Conservation (phyloP, 2,113 vertebrate species). For the Podocnemis expansa region DNA sequence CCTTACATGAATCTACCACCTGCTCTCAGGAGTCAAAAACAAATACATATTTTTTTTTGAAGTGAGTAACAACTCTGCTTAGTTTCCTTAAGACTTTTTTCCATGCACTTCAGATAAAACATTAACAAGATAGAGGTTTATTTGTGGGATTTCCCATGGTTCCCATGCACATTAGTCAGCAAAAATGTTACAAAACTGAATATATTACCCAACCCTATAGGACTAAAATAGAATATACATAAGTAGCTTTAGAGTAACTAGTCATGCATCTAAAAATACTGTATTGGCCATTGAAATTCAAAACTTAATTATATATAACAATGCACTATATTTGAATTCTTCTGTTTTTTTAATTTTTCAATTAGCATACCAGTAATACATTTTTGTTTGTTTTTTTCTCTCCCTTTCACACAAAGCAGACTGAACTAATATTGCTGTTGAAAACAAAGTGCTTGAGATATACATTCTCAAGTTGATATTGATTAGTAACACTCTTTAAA, state of each 20-base stretch:
- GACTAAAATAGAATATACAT: accelerated
- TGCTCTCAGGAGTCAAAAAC: background rate
- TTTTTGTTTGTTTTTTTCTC: too few species aligned
- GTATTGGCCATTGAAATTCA: background rate
- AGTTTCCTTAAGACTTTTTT: background rate
- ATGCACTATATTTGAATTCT: background rate
- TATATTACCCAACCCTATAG: background rate
- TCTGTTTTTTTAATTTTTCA: background rate
- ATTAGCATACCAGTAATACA: background rate
- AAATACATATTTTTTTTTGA: background rate
- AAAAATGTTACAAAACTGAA: background rate
- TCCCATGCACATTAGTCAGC: background rate
- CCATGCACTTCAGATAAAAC: background rate
- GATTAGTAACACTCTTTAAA: background rate
- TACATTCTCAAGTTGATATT: background rate
- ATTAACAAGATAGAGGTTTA: background rate
- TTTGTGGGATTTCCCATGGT: background rate
- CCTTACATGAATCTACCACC: background rate
- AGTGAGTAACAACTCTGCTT: background rate
- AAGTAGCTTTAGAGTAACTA: background rate
- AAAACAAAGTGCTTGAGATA: background rate
- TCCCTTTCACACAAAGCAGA: background rate
- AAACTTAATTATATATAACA: background rate
- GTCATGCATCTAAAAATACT: background rate
- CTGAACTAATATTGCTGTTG: background rate